phyloP scores from a whole-genome alignment of 2,113 vertebrate species.

The Albula glossodonta region DNA sequence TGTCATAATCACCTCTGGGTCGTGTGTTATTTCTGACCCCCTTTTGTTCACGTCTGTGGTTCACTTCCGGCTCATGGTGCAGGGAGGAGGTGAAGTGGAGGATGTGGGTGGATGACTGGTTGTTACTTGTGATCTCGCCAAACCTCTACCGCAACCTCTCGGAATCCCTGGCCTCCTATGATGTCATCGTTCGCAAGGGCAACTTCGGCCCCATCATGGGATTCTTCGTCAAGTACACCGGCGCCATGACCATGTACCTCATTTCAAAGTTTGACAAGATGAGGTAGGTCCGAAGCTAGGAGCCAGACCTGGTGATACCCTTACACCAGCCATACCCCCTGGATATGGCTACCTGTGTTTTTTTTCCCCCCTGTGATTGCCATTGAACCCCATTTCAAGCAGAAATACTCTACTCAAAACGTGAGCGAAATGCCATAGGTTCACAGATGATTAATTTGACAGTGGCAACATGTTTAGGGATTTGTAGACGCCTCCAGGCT shows the following conservation, averaged over 20 bases:
- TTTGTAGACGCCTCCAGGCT: too few species aligned
- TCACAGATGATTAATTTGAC: too few species aligned
- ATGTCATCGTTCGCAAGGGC: conserved; percentile 80
- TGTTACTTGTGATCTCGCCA: conserved; percentile 81
- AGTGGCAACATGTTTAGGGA: too few species aligned
- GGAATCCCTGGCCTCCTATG: conserved; percentile 76
- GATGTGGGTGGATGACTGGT: conserved; percentile 78
- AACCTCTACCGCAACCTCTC: conserved; percentile 76
- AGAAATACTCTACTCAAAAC: too few species aligned
- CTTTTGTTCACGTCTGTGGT: too few species aligned
- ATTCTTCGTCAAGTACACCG: conserved; percentile 74
- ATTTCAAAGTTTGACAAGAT: conserved; percentile 77
- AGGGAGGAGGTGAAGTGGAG: conserved; percentile 84
- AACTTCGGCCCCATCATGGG: conserved; percentile 76
- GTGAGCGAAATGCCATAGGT: too few species aligned
- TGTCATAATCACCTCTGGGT: background rate
- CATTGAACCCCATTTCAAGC: too few species aligned
- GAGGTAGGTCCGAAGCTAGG: conserved; percentile 57
- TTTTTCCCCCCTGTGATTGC: too few species aligned
- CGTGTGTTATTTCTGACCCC: background rate
- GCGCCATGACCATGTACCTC: conserved; percentile 77
- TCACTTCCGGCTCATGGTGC: background rate
- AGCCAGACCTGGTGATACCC: too few species aligned
- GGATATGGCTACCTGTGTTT: too few species aligned
- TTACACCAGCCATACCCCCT: too few species aligned